phyloP scores from a whole-genome alignment of 1,140 invertebrate species.

The Luehdorfia chinensis region DNA sequence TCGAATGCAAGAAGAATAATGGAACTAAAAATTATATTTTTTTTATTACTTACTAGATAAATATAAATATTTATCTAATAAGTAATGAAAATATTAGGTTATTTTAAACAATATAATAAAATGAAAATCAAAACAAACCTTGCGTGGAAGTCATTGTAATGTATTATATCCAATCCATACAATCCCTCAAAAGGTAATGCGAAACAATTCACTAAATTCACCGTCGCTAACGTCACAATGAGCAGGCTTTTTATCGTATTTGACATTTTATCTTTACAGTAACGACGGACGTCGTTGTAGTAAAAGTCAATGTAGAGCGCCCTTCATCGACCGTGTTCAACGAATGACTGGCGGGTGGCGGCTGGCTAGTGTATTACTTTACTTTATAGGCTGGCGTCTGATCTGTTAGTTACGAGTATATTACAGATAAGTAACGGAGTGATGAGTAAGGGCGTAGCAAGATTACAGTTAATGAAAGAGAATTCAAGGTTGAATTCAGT shows the following conservation, averaged over 20 bases:
- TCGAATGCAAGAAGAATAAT: too few species aligned
- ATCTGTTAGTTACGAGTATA: not conserved
- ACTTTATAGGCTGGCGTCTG: too few species aligned
- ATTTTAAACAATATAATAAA: slow-evolving; percentile 3
- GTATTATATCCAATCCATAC: slow-evolving; percentile 56
- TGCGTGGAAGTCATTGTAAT: slow-evolving; percentile 67
- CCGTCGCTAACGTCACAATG: slow-evolving; percentile 21
- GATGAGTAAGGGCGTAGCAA: too few species aligned
- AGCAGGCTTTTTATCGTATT: slow-evolving; percentile 19
- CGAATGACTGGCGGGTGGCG: slow-evolving; percentile 1
- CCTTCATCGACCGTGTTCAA: slow-evolving; percentile 9
- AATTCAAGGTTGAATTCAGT: slow-evolving; percentile 4
- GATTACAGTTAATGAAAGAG: too few species aligned
- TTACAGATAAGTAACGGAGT: slow-evolving; percentile 11
- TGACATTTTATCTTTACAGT: not conserved
- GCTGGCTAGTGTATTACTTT: too few species aligned
- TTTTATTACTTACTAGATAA: too few species aligned
- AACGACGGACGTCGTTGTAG: not conserved
- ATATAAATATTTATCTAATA: too few species aligned
- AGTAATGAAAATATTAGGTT: too few species aligned
- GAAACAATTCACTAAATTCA: slow-evolving; percentile 31
- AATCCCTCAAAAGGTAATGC: slow-evolving; percentile 58
- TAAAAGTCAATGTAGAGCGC: not conserved
- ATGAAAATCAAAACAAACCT: slow-evolving; percentile 38
- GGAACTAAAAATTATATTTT: too few species aligned